These are phyloP conservation scores for Leptinotarsa peninsularis DNA, from an alignment of 2,888 invertebrate species.

Conservation along the genomic window DNA sequence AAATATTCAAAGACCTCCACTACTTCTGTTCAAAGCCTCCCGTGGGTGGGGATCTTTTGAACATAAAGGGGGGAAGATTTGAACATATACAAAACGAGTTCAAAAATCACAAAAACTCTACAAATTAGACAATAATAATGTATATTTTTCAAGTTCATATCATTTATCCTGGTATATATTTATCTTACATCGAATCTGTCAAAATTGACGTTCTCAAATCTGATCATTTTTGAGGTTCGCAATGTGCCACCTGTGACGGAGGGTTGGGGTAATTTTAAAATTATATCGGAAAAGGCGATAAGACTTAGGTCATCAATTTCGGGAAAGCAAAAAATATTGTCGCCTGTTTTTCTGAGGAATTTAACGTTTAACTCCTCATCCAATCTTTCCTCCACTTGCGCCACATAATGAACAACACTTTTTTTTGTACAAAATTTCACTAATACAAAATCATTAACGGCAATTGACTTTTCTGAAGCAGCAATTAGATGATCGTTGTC, in stretches of 20 bases:
- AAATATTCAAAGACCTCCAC: not conserved
- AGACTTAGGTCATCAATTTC: not conserved
- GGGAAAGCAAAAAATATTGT: not conserved
- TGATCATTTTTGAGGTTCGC: not conserved
- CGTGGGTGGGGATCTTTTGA: not conserved
- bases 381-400: not conserved
- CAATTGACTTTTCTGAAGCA: not conserved
- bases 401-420: not conserved
- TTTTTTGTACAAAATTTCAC: conserved; percentile 5
- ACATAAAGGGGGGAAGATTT: not conserved
- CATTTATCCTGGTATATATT: not conserved
- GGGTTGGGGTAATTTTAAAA: not conserved
- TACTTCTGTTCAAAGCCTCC: not conserved
- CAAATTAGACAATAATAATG: not conserved
- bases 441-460: conserved; percentile 3
- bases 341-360: not conserved
- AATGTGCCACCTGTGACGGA: not conserved
- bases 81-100: not conserved
- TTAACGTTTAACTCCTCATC: not conserved
- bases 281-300: not conserved
- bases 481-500: not conserved
- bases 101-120: not conserved
- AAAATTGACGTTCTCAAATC: not conserved
- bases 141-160: not conserved
- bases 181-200: not conserved